Conservation (phyloP, 1,140 invertebrate genomes). For the Drosophila jambulina region DNA sequence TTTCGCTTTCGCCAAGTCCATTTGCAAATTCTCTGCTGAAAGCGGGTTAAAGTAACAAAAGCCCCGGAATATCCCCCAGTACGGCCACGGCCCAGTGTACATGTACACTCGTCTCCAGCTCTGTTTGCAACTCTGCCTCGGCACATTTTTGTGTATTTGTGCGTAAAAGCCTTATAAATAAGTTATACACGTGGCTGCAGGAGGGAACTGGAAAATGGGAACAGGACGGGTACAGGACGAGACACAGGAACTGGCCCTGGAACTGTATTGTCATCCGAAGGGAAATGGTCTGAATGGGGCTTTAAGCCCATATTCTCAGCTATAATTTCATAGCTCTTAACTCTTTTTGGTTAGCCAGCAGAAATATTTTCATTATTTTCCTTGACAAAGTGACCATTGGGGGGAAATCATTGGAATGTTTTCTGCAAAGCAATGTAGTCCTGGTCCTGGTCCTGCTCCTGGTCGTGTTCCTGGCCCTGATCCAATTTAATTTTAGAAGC, state of each 20-base stretch:
- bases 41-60: constrained; percentile 72
- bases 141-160: constrained; percentile 69
- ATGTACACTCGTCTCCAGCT: constrained; percentile 18
- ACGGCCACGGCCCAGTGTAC: neutral
- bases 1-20: constrained; percentile 73
- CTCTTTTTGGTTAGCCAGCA: constrained; percentile 31
- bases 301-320: constrained; percentile 45
- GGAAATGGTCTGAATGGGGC: constrained; percentile 30
- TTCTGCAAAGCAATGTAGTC: neutral
- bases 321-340: constrained; percentile 44
- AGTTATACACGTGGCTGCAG: constrained; percentile 70
- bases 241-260: constrained; percentile 30
- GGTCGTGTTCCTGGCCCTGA: no score
- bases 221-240: constrained; percentile 24
- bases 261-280: constrained; percentile 43
- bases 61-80: constrained; percentile 38
- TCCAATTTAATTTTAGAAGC: neutral
- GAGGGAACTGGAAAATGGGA: constrained; percentile 17
- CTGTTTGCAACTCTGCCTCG: constrained; percentile 31
- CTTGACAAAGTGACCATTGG: neutral
- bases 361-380: constrained; percentile 8
- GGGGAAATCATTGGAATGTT: neutral
- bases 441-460: neutral
- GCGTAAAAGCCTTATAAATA: constrained; percentile 83
- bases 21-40: constrained; percentile 74